These are phyloP conservation scores for Orthonychiurus folsomi DNA, from an alignment of 2,888 invertebrate genomes.

Conservation along the genomic window DNA sequence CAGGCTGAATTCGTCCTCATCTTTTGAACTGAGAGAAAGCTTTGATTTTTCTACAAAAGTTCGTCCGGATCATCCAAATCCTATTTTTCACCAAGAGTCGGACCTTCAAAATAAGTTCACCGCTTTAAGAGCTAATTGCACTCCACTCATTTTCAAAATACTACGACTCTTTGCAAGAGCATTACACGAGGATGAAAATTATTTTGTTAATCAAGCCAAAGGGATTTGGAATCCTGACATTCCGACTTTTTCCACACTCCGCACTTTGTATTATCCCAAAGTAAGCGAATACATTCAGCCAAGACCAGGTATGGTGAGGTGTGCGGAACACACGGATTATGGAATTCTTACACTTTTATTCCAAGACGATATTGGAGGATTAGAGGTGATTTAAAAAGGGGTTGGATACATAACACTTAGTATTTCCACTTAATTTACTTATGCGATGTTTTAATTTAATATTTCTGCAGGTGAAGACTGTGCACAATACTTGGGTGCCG, in stretches of 20 bases:
- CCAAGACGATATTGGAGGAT: conserved; percentile 63
- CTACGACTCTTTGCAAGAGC: conserved; percentile 46
- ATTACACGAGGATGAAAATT: conserved; percentile 29
- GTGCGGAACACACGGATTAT: conserved; percentile 64
- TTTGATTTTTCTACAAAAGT: conserved; percentile 16
- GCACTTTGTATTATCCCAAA: conserved; percentile 65
- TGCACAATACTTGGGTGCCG: conserved; percentile 60
- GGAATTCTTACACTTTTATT: conserved; percentile 66
- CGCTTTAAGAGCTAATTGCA: conserved; percentile 61
- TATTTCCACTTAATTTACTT: no score
- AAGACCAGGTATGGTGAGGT: conserved; percentile 52
- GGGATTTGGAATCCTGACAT: conserved; percentile 20
- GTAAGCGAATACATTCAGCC: conserved; percentile 42
- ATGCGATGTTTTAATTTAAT: no score
- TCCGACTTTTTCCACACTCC: conserved; percentile 58
- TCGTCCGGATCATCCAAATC: conserved; percentile 55
- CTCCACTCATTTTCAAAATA: conserved; percentile 57
- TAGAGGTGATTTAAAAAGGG: no score
- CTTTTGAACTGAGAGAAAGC: conserved; percentile 14
- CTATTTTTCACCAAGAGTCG: conserved; percentile 56
- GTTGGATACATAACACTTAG: no score
- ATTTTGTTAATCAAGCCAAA: conserved; percentile 23
- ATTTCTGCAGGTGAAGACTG: conserved; percentile 59
- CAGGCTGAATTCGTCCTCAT: background rate
- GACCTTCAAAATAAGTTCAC: no score